These are phyloP conservation scores for Odocoileus virginianus DNA, from an alignment of 2,113 vertebrate species.

Conservation along the genomic window DNA sequence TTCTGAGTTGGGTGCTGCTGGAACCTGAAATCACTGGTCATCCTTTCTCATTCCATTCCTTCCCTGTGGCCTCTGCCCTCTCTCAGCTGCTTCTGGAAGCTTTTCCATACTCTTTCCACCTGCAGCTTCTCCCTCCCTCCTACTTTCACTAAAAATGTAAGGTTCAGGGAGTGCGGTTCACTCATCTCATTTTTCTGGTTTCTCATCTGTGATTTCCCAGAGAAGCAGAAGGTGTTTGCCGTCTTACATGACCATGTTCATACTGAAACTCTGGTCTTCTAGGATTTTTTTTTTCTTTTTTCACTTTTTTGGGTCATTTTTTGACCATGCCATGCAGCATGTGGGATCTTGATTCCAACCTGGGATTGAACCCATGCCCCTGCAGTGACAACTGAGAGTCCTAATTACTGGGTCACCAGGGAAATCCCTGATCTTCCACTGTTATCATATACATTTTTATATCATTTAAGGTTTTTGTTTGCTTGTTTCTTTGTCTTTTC, in stretches of 20 bases:
- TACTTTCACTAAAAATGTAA: not conserved
- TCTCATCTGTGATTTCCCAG: not conserved
- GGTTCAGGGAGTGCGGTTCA: not conserved
- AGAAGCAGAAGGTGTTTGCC: not conserved
- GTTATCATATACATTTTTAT: not conserved
- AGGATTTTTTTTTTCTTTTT: not conserved
- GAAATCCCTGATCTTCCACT: not conserved
- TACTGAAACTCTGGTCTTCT: not conserved
- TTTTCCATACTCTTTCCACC: not conserved
- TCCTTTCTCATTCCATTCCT: not conserved
- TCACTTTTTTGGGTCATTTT: not conserved
- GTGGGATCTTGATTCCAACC: not conserved
- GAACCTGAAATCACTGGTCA: accelerated
- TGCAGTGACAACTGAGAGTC: not conserved
- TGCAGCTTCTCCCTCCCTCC: not conserved
- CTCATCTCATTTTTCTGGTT: not conserved
- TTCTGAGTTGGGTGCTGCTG: not conserved
- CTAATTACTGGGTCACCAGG: not conserved
- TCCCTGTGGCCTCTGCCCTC: not conserved
- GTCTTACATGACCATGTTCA: no score
- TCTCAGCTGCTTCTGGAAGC: not conserved
- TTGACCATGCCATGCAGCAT: not conserved
- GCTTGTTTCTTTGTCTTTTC: not conserved
- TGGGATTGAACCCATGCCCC: not conserved
- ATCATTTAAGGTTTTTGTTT: not conserved